Percentiles rank a stretch among this genome's conserved stretches.
Evolutionary conservation across 2,888 invertebrate species (phyloP).

Genomic region (Drosophila multiciliata): DNA sequence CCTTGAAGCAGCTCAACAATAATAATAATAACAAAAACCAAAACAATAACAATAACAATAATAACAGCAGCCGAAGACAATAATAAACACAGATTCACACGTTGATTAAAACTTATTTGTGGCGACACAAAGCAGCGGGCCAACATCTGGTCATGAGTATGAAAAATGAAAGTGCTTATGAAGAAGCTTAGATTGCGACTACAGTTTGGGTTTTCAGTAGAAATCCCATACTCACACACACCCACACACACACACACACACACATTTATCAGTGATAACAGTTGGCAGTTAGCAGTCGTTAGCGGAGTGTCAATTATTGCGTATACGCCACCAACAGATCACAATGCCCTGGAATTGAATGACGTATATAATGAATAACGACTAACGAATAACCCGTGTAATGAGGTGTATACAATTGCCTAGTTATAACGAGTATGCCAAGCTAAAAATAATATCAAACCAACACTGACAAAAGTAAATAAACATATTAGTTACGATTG

Average conservation of each 20-base stretch:
- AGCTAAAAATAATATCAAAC: constrained; percentile 36
- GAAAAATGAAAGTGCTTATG: constrained; percentile 55
- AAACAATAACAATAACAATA: constrained; percentile 34
- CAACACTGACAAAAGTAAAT: constrained; percentile 12
- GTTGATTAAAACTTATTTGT: constrained; percentile 71
- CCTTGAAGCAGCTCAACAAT: constrained; percentile 34
- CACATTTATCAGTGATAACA: constrained; percentile 63
- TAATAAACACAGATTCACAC: constrained; percentile 66
- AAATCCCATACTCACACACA: background rate
- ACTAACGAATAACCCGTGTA: constrained; percentile 32
- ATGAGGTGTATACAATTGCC: constrained; percentile 42
- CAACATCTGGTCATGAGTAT: constrained; percentile 42
- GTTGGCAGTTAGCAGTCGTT: constrained; percentile 24
- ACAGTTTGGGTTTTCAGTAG: background rate
- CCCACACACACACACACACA: background rate
- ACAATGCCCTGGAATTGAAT: constrained; percentile 39
- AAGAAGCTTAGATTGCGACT: constrained; percentile 18
- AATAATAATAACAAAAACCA: constrained; percentile 34
- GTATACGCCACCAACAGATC: constrained; percentile 50
- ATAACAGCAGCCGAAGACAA: constrained; percentile 14
- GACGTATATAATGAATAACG: constrained; percentile 24
- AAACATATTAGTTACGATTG: background rate
- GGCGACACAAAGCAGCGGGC: constrained; percentile 51
- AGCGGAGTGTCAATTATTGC: constrained; percentile 65
- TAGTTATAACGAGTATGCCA: constrained; percentile 18